These are phyloP conservation scores for Serrognathus titanus DNA, from an alignment of 2,888 invertebrate species.

Conservation along the genomic window DNA sequence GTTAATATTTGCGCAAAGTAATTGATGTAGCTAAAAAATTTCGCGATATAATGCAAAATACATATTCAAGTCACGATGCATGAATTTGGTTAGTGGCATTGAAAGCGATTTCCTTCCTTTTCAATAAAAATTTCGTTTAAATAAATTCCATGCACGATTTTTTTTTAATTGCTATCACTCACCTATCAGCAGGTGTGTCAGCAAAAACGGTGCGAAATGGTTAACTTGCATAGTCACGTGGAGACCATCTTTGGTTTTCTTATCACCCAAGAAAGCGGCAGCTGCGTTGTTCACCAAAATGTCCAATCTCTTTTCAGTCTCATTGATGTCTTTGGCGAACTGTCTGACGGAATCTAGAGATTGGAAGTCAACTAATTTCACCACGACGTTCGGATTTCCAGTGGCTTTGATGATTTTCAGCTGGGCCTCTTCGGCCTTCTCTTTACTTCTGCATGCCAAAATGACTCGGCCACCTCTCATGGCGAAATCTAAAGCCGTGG, in stretches of 20 bases:
- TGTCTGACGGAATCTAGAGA: conserved; percentile 55
- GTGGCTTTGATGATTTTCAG: conserved; percentile 34
- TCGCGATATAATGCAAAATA: too few species aligned
- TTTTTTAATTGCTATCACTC: too few species aligned
- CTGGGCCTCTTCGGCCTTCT: conserved; percentile 16
- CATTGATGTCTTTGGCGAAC: conserved; percentile 59
- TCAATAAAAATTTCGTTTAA: too few species aligned
- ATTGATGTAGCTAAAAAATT: too few species aligned
- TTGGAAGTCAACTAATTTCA: conserved; percentile 52
- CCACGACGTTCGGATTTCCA: conserved; percentile 39
- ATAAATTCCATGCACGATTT: too few species aligned
- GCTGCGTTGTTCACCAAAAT: conserved; percentile 65
- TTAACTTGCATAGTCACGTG: conserved; percentile 51
- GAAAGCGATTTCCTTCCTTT: too few species aligned
- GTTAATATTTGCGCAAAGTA: conserved; percentile 36
- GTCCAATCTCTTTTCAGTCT: conserved; percentile 54
- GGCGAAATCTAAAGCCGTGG: conserved; percentile 46
- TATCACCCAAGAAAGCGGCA: conserved; percentile 47
- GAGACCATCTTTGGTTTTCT: conserved; percentile 59
- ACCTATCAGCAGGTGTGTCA: conserved; percentile 62
- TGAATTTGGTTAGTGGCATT: too few species aligned
- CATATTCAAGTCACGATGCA: too few species aligned
- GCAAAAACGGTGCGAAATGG: conserved; percentile 49
- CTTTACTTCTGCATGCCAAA: conserved; percentile 50
- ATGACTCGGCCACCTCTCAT: conserved; percentile 52